Percentiles rank a stretch among this genome's conserved stretches.
phyloP scores from a whole-genome alignment of 1,140 invertebrate species.

The Solenopsis invicta region DNA sequence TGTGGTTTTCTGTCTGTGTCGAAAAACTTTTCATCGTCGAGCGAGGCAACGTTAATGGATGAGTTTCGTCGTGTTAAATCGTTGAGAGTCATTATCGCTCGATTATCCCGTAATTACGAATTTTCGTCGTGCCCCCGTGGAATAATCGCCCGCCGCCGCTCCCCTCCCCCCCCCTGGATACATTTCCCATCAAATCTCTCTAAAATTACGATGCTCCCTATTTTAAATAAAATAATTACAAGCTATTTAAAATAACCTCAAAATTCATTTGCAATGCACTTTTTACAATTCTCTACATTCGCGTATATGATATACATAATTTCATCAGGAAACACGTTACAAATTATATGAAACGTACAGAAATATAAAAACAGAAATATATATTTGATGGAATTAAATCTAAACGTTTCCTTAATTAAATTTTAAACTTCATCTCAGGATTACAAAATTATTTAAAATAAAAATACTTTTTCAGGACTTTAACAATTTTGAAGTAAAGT shows the following conservation, averaged over 20 bases:
- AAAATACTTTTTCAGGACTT: neutral
- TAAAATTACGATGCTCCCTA: slow-evolving; percentile 11
- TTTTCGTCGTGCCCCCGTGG: slow-evolving; percentile 21
- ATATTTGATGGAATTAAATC: neutral
- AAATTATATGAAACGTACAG: neutral
- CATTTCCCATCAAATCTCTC: slow-evolving; percentile 7
- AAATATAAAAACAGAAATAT: neutral
- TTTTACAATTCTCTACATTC: neutral
- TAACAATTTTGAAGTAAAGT: neutral
- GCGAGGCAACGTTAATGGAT: slow-evolving; percentile 29
- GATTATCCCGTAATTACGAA: slow-evolving; percentile 54
- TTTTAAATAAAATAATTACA: slow-evolving; percentile 40
- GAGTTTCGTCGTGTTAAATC: slow-evolving; percentile 43
- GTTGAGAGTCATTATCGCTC: slow-evolving; percentile 50
- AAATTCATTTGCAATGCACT: neutral
- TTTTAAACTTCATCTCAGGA: neutral
- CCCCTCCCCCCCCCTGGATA: neutral
- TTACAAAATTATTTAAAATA: slow-evolving; percentile 6
- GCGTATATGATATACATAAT: neutral
- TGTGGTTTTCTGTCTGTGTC: slow-evolving; percentile 36
- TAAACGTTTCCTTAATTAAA: neutral
- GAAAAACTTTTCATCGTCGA: slow-evolving; percentile 42
- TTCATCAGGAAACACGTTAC: neutral
- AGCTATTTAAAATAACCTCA: neutral
- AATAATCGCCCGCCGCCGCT: neutral